Conservation (phyloP, 2,797 vertebrate genomes). For the Hyperoplus immaculatus region DNA sequence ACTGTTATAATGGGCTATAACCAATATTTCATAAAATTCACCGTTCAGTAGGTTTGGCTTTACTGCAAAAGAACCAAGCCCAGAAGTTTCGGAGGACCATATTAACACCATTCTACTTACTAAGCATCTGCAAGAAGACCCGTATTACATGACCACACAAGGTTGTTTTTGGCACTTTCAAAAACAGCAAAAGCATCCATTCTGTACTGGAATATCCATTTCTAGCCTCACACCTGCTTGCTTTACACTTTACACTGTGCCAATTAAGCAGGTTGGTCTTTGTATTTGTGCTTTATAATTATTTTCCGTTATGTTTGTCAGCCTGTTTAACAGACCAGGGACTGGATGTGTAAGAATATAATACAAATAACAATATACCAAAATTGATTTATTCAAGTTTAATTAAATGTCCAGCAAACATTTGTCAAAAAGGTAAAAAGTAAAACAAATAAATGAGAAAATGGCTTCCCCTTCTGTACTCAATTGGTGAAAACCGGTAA, state of each 20-base stretch:
- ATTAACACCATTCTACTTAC: not conserved
- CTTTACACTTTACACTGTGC: not conserved
- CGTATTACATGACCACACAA: not conserved
- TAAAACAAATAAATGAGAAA: too few species aligned
- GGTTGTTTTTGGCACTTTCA: not conserved
- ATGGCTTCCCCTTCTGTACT: not conserved
- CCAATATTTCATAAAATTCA: not conserved
- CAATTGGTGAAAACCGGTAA: not conserved
- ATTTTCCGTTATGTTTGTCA: not conserved
- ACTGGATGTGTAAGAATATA: not conserved
- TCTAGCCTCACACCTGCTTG: not conserved
- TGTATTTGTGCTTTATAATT: constrained; percentile 5
- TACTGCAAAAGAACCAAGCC: not conserved
- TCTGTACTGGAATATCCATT: not conserved
- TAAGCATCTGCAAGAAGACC: not conserved
- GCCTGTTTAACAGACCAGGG: not conserved
- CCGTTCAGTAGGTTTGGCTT: not conserved
- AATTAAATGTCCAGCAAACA: not conserved
- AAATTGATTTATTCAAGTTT: not conserved
- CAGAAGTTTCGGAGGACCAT: not conserved
- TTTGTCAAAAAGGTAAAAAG: not conserved
- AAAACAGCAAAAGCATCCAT: not conserved
- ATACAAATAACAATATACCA: not conserved
- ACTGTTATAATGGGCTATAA: not conserved
- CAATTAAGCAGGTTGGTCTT: not conserved